Conservation (phyloP, 2,888 invertebrate genomes). For the Cephus nigrinus region DNA sequence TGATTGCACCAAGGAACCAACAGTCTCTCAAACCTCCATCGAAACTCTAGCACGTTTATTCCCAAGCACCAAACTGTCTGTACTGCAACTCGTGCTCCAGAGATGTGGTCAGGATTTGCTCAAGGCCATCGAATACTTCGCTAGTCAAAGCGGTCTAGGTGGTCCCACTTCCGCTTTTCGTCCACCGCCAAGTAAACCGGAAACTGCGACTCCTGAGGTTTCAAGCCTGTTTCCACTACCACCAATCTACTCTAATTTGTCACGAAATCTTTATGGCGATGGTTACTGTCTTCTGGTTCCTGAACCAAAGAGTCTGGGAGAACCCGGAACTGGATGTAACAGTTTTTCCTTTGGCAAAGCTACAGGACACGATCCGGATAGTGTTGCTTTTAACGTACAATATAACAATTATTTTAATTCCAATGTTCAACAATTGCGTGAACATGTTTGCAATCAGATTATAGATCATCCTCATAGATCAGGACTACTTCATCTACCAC, state of each 20-base stretch:
- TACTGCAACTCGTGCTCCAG: constrained; percentile 90
- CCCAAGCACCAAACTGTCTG: constrained; percentile 88
- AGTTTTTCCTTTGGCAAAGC: constrained; percentile 13
- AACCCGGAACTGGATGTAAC: constrained; percentile 16
- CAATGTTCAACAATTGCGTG: constrained; percentile 48
- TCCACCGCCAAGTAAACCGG: constrained; percentile 25
- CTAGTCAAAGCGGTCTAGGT: constrained; percentile 41
- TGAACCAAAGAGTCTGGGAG: constrained; percentile 43
- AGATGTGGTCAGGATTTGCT: constrained; percentile 92
- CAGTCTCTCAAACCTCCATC: constrained; percentile 78
- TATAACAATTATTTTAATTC: constrained; percentile 52
- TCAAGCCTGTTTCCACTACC: constrained; percentile 33
- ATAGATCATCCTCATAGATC: constrained; percentile 29
- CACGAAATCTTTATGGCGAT: constrained; percentile 51
- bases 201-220: constrained; percentile 15
- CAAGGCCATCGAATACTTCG: constrained; percentile 89
- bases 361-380: constrained; percentile 40
- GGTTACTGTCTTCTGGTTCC: constrained; percentile 53
- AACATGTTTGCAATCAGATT: constrained; percentile 45
- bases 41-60: constrained; percentile 91
- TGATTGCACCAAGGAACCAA: constrained; percentile 33
- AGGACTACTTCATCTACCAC: constrained; percentile 49
- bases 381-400: constrained; percentile 45
- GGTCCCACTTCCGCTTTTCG: constrained; percentile 34
- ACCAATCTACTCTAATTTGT: constrained; percentile 49